Conservation (phyloP, 2,888 invertebrate genomes). For the Oscheius sp. region DNA sequence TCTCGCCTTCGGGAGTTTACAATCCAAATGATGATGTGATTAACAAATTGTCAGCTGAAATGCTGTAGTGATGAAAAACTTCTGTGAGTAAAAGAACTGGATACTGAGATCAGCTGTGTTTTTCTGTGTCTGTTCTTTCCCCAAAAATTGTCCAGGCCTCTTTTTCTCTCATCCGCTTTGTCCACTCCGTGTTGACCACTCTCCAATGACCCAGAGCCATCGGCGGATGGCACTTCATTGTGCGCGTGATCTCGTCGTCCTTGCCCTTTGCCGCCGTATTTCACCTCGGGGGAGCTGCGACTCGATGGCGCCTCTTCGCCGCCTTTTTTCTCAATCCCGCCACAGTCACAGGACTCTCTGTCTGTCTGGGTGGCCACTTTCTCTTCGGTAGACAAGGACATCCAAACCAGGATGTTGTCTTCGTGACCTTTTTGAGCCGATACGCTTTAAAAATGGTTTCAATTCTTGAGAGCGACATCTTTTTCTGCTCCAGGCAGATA, state of each 20-base stretch:
- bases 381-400: neutral
- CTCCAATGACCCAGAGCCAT: neutral
- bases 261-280: neutral
- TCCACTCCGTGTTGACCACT: too few relatives aligned
- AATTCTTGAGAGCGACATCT: too few relatives aligned
- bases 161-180: neutral
- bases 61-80: too few relatives aligned
- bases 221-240: neutral
- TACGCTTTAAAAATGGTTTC: neutral
- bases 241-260: conserved; percentile 4
- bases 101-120: too few relatives aligned
- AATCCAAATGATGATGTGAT: too few relatives aligned
- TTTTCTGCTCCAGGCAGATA: too few relatives aligned
- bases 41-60: too few relatives aligned
- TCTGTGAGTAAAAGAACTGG: too few relatives aligned
- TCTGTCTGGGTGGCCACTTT: neutral
- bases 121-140: too few relatives aligned
- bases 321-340: neutral
- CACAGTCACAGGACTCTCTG: neutral
- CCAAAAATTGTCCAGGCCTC: neutral
- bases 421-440: too few relatives aligned
- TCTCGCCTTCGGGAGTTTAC: too few relatives aligned
- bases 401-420: too few relatives aligned
- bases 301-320: neutral
- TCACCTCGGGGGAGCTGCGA: conserved; percentile 5